These are phyloP conservation scores for Nannobrachium achirus DNA, from an alignment of 2,113 vertebrate species.

Conservation along the genomic window DNA sequence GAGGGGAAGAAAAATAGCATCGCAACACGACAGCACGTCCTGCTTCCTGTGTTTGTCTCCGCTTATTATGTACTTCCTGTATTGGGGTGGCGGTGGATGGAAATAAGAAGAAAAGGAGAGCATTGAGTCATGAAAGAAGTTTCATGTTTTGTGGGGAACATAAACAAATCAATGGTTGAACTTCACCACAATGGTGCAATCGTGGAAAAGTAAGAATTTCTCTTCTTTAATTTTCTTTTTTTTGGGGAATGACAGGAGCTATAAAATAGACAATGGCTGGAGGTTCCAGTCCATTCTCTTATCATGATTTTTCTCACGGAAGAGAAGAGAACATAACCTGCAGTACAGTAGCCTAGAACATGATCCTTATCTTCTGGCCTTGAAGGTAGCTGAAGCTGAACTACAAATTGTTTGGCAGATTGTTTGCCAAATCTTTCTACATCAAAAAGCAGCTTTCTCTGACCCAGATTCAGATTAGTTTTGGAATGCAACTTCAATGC, in stretches of 20 bases:
- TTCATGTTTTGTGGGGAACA: slow-evolving; percentile 19
- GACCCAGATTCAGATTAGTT: slow-evolving; percentile 49
- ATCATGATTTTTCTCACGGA: neutral
- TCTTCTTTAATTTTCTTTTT: too few species aligned
- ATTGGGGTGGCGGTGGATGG: slow-evolving; percentile 31
- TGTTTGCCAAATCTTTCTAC: slow-evolving; percentile 19
- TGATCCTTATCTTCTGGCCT: slow-evolving; percentile 30
- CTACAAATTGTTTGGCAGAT: slow-evolving; percentile 37
- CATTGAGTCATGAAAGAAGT: slow-evolving; percentile 10
- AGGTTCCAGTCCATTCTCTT: too few species aligned
- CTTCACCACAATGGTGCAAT: slow-evolving; percentile 14
- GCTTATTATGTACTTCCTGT: slow-evolving; percentile 79
- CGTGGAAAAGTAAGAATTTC: neutral
- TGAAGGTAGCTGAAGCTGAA: slow-evolving; percentile 15
- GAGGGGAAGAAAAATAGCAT: slow-evolving; percentile 69
- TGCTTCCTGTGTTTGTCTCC: slow-evolving; percentile 85
- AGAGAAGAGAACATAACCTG: neutral
- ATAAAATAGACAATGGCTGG: too few species aligned
- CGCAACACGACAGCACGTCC: slow-evolving; percentile 68
- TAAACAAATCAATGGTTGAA: slow-evolving; percentile 28
- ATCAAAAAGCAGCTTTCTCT: slow-evolving; percentile 25
- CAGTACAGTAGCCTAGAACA: slow-evolving; percentile 24
- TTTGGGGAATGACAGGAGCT: too few species aligned
- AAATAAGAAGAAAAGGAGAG: slow-evolving; percentile 34
- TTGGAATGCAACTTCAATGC: neutral